Conservation (phyloP, 2,797 vertebrate genomes). For the Protosalanx chinensis region DNA sequence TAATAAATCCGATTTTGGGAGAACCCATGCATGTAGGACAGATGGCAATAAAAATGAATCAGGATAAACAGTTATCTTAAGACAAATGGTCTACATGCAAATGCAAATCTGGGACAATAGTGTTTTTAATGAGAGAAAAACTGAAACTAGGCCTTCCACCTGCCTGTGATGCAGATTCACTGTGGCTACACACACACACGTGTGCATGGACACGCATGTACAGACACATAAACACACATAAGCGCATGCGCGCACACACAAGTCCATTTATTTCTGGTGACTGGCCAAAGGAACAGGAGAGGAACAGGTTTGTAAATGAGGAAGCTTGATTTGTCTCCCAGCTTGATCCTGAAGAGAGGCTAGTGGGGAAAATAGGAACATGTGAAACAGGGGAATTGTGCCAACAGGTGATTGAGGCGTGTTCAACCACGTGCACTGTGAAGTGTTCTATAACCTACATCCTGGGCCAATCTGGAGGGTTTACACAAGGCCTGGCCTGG, state of each 20-base stretch:
- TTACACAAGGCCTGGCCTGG: slow-evolving; percentile 37
- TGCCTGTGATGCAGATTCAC: not conserved
- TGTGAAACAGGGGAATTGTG: slow-evolving; percentile 61
- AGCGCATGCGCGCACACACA: slow-evolving; percentile 21
- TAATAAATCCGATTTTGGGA: not conserved
- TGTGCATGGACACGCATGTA: slow-evolving; percentile 7
- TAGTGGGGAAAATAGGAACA: slow-evolving; percentile 69
- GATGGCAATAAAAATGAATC: not conserved
- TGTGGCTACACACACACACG: slow-evolving; percentile 5
- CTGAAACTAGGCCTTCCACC: slow-evolving; percentile 1
- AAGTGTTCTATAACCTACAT: slow-evolving; percentile 60
- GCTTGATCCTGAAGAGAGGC: slow-evolving; percentile 64
- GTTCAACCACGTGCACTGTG: slow-evolving; percentile 64
- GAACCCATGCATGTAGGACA: not conserved
- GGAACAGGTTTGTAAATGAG: slow-evolving; percentile 57
- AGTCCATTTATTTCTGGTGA: slow-evolving; percentile 52
- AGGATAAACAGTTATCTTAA: slow-evolving; percentile 14
- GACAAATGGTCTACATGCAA: slow-evolving; percentile 34
- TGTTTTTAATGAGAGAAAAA: slow-evolving; percentile 37
- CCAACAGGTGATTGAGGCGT: slow-evolving; percentile 71
- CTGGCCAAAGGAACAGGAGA: slow-evolving; percentile 42
- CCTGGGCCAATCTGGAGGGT: slow-evolving; percentile 70
- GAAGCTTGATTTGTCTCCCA: slow-evolving; percentile 60
- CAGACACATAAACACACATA: slow-evolving; percentile 23
- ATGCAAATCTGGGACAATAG: slow-evolving; percentile 46